Evolutionary conservation across 2,113 vertebrate species (phyloP).

Genomic region (Talpa occidentalis): DNA sequence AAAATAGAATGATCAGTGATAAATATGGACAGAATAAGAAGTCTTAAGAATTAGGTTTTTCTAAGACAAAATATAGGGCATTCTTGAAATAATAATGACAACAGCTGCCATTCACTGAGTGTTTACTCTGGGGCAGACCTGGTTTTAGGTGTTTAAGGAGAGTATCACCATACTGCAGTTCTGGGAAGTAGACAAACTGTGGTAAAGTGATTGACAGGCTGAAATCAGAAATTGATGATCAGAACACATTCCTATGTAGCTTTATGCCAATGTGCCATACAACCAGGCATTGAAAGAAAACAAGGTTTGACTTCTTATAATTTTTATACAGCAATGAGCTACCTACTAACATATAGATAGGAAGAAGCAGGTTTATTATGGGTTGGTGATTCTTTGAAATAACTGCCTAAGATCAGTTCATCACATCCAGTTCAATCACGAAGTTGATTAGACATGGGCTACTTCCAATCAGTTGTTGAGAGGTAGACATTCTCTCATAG

Average conservation of each 20-base stretch:
- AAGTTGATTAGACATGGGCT: not conserved
- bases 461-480: not conserved
- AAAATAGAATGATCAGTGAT: conserved; percentile 27
- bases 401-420: not conserved
- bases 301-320: not conserved
- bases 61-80: not conserved
- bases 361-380: not conserved
- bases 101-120: not conserved
- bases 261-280: not conserved
- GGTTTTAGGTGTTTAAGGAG: not conserved
- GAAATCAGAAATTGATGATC: not conserved
- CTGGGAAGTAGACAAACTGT: not conserved
- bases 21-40: not conserved
- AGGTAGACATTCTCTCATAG: not conserved
- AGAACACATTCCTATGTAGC: not conserved
- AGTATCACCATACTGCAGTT: not conserved
- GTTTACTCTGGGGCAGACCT: not conserved
- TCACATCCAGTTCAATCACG: not conserved
- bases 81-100: conserved; percentile 16
- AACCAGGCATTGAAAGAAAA: not conserved
- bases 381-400: not conserved
- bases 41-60: not conserved
- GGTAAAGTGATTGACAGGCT: not conserved
- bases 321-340: not conserved
- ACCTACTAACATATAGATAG: not conserved